A percentile compares a stretch with the other conserved stretches of the same genome.
These are phyloP conservation scores for Trypoxylus dichotomus DNA, from an alignment of 1,140 invertebrate species.

Conservation along the genomic window DNA sequence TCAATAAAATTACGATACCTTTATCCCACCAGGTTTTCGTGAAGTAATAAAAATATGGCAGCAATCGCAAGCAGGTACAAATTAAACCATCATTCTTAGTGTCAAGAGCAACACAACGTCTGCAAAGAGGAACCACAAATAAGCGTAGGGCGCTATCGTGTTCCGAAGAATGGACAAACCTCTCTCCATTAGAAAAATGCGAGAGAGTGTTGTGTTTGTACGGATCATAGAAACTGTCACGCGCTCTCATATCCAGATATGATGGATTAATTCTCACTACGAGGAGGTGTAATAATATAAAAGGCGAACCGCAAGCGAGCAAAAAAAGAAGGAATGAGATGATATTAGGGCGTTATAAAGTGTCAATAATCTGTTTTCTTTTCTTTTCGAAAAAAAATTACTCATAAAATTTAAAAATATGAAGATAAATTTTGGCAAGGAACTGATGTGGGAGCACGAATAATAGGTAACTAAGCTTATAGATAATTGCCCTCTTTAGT, in stretches of 20 bases:
- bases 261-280: background rate
- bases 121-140: background rate
- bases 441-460: too few relatives aligned
- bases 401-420: too few relatives aligned
- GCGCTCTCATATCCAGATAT: background rate
- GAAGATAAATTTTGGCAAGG: too few relatives aligned
- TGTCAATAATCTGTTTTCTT: too few relatives aligned
- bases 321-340: background rate
- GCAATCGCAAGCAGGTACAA: background rate
- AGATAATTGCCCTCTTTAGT: too few relatives aligned
- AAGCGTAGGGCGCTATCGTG: background rate
- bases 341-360: too few relatives aligned
- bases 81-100: background rate
- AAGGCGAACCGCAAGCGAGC: background rate
- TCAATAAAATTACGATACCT: too few relatives aligned
- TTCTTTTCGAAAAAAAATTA: too few relatives aligned
- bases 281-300: background rate
- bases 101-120: background rate
- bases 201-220: background rate
- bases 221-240: background rate
- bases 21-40: too few relatives aligned
- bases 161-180: background rate
- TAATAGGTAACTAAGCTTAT: too few relatives aligned
- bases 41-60: too few relatives aligned
- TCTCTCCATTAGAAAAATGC: background rate